A percentile compares a stretch with the other conserved stretches of the same genome.
phyloP scores from a whole-genome alignment of 2,113 vertebrate species.

The Aphelocoma coerulescens region DNA sequence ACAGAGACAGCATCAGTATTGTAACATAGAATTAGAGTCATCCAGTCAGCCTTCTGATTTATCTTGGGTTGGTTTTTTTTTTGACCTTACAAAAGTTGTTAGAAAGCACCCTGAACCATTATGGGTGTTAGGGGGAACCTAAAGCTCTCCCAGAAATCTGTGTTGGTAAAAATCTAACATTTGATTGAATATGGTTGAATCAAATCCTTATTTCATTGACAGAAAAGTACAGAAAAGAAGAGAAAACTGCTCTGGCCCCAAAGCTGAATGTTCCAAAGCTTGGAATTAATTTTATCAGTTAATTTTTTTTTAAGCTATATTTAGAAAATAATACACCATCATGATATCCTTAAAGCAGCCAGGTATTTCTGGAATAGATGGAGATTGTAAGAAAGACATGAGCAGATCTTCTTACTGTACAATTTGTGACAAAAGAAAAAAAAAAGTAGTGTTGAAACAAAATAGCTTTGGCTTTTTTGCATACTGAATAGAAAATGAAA shows the following conservation, averaged over 20 bases:
- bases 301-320: neutral
- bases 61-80: neutral
- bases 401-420: neutral
- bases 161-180: neutral
- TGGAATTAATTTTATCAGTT: neutral
- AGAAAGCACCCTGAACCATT: neutral
- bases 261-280: neutral
- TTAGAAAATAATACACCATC: neutral
- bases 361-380: neutral
- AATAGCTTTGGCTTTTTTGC: constrained; percentile 2
- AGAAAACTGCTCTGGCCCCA: neutral
- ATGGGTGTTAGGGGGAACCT: neutral
- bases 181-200: neutral
- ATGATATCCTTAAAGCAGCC: neutral
- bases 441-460: neutral
- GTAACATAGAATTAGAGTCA: neutral
- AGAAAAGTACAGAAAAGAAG: neutral
- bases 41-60: neutral
- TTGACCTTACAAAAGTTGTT: neutral
- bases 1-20: neutral
- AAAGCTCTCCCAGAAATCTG: neutral
- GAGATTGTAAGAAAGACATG: neutral
- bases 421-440: neutral
- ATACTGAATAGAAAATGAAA: constrained; percentile 35
- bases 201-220: neutral